A percentile compares a stretch with the other conserved stretches of the same genome.
These are phyloP conservation scores for Aphaenogaster ashmeadi DNA, from an alignment of 1,140 invertebrate genomes.

Conservation along the genomic window DNA sequence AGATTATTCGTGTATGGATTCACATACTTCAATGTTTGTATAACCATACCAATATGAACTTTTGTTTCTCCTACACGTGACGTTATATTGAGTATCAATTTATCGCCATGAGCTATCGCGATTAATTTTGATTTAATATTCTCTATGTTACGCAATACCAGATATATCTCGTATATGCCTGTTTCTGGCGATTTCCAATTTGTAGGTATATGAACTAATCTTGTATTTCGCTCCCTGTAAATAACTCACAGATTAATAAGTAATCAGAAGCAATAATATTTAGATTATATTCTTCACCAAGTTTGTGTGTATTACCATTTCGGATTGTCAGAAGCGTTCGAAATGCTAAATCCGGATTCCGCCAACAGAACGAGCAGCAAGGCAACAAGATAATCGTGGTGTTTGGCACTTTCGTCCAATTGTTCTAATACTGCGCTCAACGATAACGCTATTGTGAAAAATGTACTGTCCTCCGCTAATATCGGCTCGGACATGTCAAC, in stretches of 20 bases:
- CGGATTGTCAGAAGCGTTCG: neutral
- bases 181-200: slow-evolving; percentile 64
- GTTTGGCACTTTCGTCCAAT: slow-evolving; percentile 65
- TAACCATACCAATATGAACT: slow-evolving; percentile 54
- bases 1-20: slow-evolving; percentile 76
- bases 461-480: slow-evolving; percentile 78
- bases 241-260: neutral
- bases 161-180: slow-evolving; percentile 70
- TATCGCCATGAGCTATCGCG: slow-evolving; percentile 75
- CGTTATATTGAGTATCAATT: slow-evolving; percentile 76
- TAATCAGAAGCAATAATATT: neutral
- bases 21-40: slow-evolving; percentile 75
- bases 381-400: slow-evolving; percentile 78
- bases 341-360: slow-evolving; percentile 75
- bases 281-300: neutral
- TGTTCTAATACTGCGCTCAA: slow-evolving; percentile 61
- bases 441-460: slow-evolving; percentile 61
- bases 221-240: slow-evolving; percentile 40
- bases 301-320: neutral
- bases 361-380: slow-evolving; percentile 77
- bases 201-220: slow-evolving; percentile 52
- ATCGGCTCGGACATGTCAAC: slow-evolving; percentile 61
- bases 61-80: slow-evolving; percentile 28
- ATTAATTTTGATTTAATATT: slow-evolving; percentile 75
- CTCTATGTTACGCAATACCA: slow-evolving; percentile 50